Evolutionary conservation across 2,888 invertebrate species (phyloP), one percentile per base, ranked within the genome.

Genomic region (Ceraclea dissimilis): DNA sequence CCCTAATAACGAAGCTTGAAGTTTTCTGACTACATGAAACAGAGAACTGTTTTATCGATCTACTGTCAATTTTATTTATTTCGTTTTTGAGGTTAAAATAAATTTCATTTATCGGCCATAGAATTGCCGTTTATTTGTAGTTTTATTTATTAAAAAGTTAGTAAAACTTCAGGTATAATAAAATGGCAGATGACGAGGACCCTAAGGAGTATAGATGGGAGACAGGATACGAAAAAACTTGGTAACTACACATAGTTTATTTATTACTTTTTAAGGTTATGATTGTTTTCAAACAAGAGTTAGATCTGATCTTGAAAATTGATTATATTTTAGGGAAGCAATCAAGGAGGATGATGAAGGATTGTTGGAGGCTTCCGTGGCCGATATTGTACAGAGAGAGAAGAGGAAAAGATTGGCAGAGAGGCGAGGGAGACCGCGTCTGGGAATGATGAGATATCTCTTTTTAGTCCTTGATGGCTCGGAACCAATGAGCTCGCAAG

Each of bases 371-470:
- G 83, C 90, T 17, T 86, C 93, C 18, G 89, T 98, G 52, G 89
- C 92, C 1, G 94, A 95, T 66, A 88, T 93, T 63, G 89, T 97
- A 53, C 90, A 92, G 68, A 88, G 89, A 68, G 93, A 93, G 0
- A 91, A 90, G 69, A 80, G 93, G 31, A 88, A 88, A 68, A 79
- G 89, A 0, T 84, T 85, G 60, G 78, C 82, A 33, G 82, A 86
- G 46, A 84, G 86, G 61, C 79, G 81, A 59, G 82, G 85, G 8
- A 89, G 91, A 61, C 86, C 93, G 46, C 84, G 94, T 56, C 81
- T 99, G 31, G 98, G 98, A 34, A 98, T 98, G 95, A 99, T 99
- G 98, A 81, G 99, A 49, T 97, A 99, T 73, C 71, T 99, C 54
- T 92, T 88, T 67, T 73, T 99, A 2, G 83, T 98, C 19, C 73